Conservation (phyloP, 2,888 invertebrate species). For the Trissonchulus latispiculum region DNA sequence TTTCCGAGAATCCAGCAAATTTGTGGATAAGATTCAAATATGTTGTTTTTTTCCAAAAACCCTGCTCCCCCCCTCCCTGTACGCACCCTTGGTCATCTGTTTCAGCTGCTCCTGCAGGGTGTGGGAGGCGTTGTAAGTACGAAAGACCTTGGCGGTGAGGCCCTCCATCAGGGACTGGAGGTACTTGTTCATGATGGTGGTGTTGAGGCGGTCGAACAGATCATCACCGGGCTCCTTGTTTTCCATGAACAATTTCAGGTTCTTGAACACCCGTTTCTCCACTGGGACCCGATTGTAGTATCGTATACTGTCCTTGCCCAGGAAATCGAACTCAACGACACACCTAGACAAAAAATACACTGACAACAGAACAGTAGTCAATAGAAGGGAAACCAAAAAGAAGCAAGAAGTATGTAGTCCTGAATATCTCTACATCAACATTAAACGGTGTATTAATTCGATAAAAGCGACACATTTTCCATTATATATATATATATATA, state of each 20-base stretch:
- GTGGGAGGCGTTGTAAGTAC: slow-evolving; percentile 99
- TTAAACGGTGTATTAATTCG: too few species aligned
- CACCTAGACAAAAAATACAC: too few species aligned
- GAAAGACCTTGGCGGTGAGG: slow-evolving; percentile 97
- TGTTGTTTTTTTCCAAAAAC: too few species aligned
- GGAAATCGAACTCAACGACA: slow-evolving; percentile 96
- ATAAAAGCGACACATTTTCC: too few species aligned
- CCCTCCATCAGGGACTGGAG: slow-evolving; percentile 92
- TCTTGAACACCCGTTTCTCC: slow-evolving; percentile 95
- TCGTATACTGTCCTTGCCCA: slow-evolving; percentile 78
- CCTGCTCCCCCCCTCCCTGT: slow-evolving; percentile 12
- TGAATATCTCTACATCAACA: too few species aligned
- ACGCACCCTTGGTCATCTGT: slow-evolving; percentile 64
- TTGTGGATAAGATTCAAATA: too few species aligned
- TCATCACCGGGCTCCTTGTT: slow-evolving; percentile 89
- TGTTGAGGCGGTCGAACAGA: slow-evolving; percentile 93
- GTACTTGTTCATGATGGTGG: slow-evolving; percentile 90
- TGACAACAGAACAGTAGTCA: too few species aligned
- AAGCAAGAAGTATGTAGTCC: too few species aligned
- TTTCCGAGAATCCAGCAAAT: too few species aligned
- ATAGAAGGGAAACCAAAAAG: too few species aligned
- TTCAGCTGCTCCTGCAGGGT: slow-evolving; percentile 92
- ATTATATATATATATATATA: too few species aligned
- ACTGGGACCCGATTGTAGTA: slow-evolving; percentile 95
- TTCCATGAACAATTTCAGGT: slow-evolving; percentile 90